These are phyloP conservation scores for Burhinus oedicnemus DNA, from an alignment of 2,113 vertebrate species.

Conservation along the genomic window DNA sequence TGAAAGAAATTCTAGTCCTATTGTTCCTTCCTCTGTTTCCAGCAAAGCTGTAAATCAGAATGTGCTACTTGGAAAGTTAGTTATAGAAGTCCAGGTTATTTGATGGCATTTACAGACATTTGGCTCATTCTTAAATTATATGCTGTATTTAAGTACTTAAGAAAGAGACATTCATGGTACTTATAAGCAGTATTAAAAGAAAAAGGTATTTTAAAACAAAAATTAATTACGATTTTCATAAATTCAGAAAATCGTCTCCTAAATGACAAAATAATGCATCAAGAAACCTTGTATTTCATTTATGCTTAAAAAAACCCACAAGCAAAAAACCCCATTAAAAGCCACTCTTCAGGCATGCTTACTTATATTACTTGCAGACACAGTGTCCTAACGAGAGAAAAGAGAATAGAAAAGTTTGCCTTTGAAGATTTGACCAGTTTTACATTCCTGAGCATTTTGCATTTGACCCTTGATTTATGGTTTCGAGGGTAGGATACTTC, in stretches of 20 bases:
- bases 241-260: background rate
- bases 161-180: background rate
- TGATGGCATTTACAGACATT: constrained; percentile 40
- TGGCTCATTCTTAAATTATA: background rate
- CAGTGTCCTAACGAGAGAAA: background rate
- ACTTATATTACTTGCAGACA: background rate
- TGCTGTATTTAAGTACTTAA: background rate
- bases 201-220: background rate
- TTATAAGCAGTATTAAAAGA: background rate
- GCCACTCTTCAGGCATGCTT: background rate
- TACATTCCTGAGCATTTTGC: background rate
- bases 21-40: background rate
- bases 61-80: background rate
- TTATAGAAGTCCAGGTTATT: background rate
- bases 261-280: background rate
- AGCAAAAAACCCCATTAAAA: background rate
- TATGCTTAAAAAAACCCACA: background rate
- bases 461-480: background rate
- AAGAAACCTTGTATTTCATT: background rate
- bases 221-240: background rate
- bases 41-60: constrained; percentile 38
- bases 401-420: background rate
- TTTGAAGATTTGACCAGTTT: background rate
- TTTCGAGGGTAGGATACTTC: background rate
- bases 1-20: background rate